Conservation (phyloP, 1,140 invertebrate species). For the Aleiodes sp. region DNA sequence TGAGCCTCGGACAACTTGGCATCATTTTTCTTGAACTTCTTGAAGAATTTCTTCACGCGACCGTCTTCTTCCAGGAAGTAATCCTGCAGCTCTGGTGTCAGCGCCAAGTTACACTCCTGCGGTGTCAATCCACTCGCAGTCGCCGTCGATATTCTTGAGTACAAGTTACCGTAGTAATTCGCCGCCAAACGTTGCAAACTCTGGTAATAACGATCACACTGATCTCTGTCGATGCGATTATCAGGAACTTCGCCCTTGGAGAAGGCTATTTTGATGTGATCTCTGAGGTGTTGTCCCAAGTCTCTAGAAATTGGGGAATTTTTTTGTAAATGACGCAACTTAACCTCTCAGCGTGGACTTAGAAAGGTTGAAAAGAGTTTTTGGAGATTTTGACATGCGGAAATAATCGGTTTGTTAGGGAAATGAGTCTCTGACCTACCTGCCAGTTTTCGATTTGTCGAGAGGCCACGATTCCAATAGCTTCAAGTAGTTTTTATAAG, state of each 20-base stretch:
- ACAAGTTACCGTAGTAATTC: conserved; percentile 76
- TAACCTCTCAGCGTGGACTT: neutral
- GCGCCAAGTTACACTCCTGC: conserved; percentile 75
- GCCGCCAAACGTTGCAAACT: conserved; percentile 76
- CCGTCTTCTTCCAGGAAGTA: conserved; percentile 70
- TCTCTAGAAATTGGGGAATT: conserved; percentile 68
- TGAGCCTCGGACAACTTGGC: neutral
- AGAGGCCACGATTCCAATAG: conserved; percentile 83
- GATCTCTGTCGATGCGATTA: conserved; percentile 65
- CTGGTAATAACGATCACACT: conserved; percentile 74
- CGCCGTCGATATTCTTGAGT: conserved; percentile 67
- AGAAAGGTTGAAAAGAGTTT: neutral
- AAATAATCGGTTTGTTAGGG: too few species aligned
- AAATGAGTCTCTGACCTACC: conserved; percentile 63
- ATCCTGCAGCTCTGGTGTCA: conserved; percentile 77
- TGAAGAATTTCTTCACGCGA: too few species aligned
- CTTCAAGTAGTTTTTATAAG: conserved; percentile 78
- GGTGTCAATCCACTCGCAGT: conserved; percentile 75
- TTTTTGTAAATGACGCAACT: neutral
- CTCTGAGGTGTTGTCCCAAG: conserved; percentile 77
- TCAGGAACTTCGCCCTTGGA: conserved; percentile 65
- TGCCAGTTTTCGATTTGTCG: conserved; percentile 76
- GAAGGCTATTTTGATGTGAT: conserved; percentile 74
- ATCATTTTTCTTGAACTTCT: conserved; percentile 5
- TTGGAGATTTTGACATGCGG: neutral